Conservation (phyloP, 2,797 vertebrate genomes). For the Cichlasoma orientale region DNA sequence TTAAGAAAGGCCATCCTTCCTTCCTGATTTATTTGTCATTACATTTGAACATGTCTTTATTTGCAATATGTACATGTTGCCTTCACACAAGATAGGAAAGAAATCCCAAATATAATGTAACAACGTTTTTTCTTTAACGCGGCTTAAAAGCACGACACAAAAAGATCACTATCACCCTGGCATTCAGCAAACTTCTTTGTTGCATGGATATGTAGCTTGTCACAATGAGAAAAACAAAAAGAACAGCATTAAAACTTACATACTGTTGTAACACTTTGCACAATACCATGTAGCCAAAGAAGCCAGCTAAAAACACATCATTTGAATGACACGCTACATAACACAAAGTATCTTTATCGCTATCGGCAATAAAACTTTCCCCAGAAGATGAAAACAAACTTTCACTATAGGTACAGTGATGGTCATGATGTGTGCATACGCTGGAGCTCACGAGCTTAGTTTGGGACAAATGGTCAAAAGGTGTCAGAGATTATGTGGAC, state of each 20-base stretch:
- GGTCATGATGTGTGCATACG: conserved; percentile 40
- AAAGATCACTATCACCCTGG: conserved; percentile 60
- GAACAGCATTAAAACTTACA: conserved; percentile 50
- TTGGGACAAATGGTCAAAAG: conserved; percentile 11
- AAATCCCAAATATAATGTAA: conserved; percentile 46
- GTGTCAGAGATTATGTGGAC: conserved; percentile 27
- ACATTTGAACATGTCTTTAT: conserved; percentile 75
- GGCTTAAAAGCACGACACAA: conserved; percentile 60
- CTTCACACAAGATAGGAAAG: conserved; percentile 67
- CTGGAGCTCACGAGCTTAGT: conserved; percentile 23
- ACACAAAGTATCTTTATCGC: conserved; percentile 67
- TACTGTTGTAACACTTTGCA: conserved; percentile 57
- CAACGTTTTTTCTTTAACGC: conserved; percentile 21
- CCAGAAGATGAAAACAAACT: conserved; percentile 25
- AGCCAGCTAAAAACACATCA: conserved; percentile 64
- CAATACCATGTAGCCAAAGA: conserved; percentile 66
- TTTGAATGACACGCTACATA: conserved; percentile 61
- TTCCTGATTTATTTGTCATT: conserved; percentile 72
- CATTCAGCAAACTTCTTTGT: conserved; percentile 33
- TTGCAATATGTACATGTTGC: conserved; percentile 78
- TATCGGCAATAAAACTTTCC: conserved; percentile 42
- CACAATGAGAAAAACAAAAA: conserved; percentile 37
- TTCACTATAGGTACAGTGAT: conserved; percentile 62
- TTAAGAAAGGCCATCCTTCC: conserved; percentile 57
- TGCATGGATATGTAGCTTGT: conserved; percentile 43